Conservation (phyloP, 1,140 invertebrate genomes). For the Brachionus sp. region DNA sequence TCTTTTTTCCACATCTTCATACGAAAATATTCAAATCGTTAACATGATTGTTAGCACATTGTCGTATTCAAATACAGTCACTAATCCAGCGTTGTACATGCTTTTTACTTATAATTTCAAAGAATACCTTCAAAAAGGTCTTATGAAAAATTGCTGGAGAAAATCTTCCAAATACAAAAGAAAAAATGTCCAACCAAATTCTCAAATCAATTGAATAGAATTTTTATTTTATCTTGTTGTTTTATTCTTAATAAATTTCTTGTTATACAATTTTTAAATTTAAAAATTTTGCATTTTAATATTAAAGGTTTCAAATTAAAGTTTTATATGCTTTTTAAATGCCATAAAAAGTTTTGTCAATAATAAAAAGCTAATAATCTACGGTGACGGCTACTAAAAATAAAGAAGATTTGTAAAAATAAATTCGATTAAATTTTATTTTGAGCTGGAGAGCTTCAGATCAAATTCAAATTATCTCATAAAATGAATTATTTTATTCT, state of each 20-base stretch:
- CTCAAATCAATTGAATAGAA: neutral
- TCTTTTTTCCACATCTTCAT: neutral
- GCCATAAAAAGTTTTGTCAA: no score
- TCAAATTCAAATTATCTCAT: no score
- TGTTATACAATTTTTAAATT: neutral
- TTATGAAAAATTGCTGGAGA: neutral
- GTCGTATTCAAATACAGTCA: slow-evolving; percentile 30
- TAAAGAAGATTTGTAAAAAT: no score
- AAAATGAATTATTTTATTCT: no score
- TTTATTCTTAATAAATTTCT: neutral
- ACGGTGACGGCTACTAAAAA: no score
- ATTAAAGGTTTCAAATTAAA: no score
- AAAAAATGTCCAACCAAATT: neutral
- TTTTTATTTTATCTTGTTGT: neutral
- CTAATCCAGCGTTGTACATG: slow-evolving; percentile 42
- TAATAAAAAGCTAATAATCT: no score
- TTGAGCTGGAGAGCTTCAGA: no score
- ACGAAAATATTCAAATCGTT: slow-evolving; percentile 35
- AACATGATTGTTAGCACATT: slow-evolving; percentile 36
- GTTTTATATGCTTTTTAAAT: no score
- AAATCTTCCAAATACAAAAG: neutral
- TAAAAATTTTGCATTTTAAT: no score
- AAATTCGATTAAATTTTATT: no score
- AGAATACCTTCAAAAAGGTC: neutral
- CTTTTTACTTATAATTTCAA: slow-evolving; percentile 28